Evolutionary conservation across 2,113 vertebrate species (phyloP).

Genomic region (Cyphomyrus discorhynchus): DNA sequence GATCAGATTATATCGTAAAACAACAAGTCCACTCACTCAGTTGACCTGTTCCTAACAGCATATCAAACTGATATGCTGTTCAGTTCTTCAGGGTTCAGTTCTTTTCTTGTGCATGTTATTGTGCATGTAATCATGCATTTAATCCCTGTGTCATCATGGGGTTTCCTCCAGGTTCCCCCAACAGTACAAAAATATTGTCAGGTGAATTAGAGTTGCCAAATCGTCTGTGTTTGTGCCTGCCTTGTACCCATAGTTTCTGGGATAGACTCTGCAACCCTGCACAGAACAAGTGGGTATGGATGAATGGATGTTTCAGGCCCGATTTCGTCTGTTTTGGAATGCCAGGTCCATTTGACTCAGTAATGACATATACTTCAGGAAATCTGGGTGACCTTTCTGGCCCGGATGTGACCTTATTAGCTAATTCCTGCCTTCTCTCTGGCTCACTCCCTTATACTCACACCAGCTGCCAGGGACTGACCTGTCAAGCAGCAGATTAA

Average conservation of each 20-base stretch:
- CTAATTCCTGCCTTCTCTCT: background rate
- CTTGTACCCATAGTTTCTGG: background rate
- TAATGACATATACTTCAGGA: background rate
- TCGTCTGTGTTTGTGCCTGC: background rate
- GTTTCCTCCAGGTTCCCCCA: background rate
- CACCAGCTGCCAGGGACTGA: background rate
- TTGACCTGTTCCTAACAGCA: background rate
- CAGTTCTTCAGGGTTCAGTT: background rate
- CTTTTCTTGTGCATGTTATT: background rate
- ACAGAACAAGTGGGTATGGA: background rate
- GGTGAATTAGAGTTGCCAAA: background rate
- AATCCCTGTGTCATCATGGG: background rate
- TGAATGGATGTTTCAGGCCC: background rate
- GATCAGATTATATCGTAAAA: background rate
- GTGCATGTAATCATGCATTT: background rate
- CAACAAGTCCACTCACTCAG: background rate
- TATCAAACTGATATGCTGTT: background rate
- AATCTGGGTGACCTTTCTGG: background rate
- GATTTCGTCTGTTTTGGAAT: background rate
- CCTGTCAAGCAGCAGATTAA: background rate
- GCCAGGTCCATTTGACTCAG: background rate
- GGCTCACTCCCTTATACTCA: background rate
- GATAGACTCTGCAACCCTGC: background rate
- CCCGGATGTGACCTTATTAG: background rate
- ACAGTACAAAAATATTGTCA: background rate